Evolutionary conservation across 2,113 vertebrate species (phyloP), one percentile per base, ranked within the genome.

Genomic region (Glaucomys volans): DNA sequence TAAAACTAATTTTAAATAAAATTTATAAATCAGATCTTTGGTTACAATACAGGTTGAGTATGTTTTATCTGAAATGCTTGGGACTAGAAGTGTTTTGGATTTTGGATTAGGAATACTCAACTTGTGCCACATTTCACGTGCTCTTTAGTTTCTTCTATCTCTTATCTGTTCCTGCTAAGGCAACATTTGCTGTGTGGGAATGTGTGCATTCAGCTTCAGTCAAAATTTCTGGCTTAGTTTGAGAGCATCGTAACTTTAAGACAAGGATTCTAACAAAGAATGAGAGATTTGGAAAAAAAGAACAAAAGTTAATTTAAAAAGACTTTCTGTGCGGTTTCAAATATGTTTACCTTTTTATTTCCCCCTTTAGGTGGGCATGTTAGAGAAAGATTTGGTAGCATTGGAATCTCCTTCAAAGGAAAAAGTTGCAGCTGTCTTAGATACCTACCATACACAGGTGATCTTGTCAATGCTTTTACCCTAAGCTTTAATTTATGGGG

Each of bases 371-470:
- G 95, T 99, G 40, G 82, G 97, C 52, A 98, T 98, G 40, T 98
- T 99, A 92, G 99, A 99, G 98, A 98, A 99, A 96, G 99, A 99
- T 92, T 98, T 99, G 80, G 96, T 99, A 97, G 97, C 98, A 64
- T 72, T 99, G 97, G 99, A 99, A 96, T 98, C 99, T 88, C 99
- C 99, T 59, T 99, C 99, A 64, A 98, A 93, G 96, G 98, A 99
- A 91, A 98, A 99, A 13, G 87, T 99, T 93, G 98, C 98, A 35
- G 98, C 97, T 79, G 94, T 99, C 69, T 76, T 99, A 50, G 98
- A 99, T 64, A 98, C 97, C 28, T 99, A 99, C 97, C 99, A 99
- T 4, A 83, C 54, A 26, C 98, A 99, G 99, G 99, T 99, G 97
- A 97, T 76, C 50, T 91, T 74, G 10, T 94, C 26, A 67, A 13